Evolutionary conservation across 2,888 invertebrate species (phyloP).

Genomic region (Allygus modestus): DNA sequence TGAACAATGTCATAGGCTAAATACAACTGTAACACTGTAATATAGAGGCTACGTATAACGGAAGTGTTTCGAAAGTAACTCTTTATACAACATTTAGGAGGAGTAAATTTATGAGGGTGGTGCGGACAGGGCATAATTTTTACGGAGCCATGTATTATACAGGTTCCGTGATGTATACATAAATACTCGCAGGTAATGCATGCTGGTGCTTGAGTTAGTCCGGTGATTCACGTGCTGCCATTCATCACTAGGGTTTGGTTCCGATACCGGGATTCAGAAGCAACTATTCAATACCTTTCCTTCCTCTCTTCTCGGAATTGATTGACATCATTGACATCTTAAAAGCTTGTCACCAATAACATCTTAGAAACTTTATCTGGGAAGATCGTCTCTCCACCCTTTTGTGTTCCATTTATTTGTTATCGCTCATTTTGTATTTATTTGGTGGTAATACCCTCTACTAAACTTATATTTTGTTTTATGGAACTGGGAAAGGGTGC

Average conservation of each 20-base stretch:
- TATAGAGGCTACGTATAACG: no score
- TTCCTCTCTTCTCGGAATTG: not conserved
- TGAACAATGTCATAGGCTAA: no score
- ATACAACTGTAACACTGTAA: no score
- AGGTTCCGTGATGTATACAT: not conserved
- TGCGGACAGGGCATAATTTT: not conserved
- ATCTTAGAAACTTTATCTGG: not conserved
- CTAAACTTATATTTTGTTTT: no score
- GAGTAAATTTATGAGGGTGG: no score
- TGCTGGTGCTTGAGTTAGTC: not conserved
- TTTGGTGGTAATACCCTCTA: no score
- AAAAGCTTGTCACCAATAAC: constrained; percentile 13
- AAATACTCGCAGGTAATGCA: not conserved
- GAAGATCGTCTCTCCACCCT: not conserved
- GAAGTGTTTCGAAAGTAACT: no score
- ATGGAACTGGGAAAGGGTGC: no score
- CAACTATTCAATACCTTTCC: not conserved
- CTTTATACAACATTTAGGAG: no score
- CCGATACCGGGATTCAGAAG: no score
- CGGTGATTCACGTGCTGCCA: not conserved
- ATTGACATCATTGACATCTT: constrained; percentile 11
- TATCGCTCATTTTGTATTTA: no score
- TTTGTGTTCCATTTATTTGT: no score
- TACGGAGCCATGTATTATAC: not conserved
- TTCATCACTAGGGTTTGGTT: not conserved